phyloP scores from a whole-genome alignment of 1,140 invertebrate genomes.

The Penaeus vannamei region DNA sequence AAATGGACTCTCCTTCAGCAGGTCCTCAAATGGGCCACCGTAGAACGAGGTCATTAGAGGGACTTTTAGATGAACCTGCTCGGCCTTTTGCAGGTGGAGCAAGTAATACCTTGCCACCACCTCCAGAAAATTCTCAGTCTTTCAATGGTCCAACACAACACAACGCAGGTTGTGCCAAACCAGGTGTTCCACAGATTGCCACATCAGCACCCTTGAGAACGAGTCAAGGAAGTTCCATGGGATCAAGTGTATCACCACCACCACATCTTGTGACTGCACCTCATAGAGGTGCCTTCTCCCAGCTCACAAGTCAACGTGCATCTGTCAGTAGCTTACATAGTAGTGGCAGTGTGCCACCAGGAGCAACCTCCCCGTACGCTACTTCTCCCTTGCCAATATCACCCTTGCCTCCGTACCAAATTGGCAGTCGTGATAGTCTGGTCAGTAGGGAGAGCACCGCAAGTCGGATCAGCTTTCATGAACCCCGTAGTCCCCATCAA shows the following conservation, averaged over 20 bases:
- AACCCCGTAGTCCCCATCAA: conserved; percentile 36
- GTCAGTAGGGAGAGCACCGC: conserved; percentile 59
- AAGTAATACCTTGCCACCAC: conserved; percentile 27
- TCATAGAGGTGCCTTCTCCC: conserved; percentile 45
- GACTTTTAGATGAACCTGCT: conserved; percentile 76
- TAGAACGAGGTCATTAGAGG: conserved; percentile 77
- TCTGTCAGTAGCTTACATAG: conserved; percentile 60
- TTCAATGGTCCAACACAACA: conserved; percentile 8
- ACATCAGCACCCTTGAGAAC: conserved; percentile 35
- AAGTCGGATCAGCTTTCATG: conserved; percentile 52
- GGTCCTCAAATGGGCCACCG: conserved; percentile 64
- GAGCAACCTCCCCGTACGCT: conserved; percentile 50
- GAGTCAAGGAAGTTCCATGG: conserved; percentile 20
- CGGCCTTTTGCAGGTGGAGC: conserved; percentile 47
- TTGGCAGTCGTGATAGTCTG: conserved; percentile 50
- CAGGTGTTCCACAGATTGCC: conserved; percentile 22
- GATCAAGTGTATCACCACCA: conserved; percentile 31
- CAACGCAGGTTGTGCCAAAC: conserved; percentile 19
- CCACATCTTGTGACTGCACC: conserved; percentile 29
- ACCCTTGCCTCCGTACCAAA: conserved; percentile 44
- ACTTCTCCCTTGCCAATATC: conserved; percentile 48
- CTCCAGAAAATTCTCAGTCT: not conserved
- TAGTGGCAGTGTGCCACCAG: conserved; percentile 49
- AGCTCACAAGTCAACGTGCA: conserved; percentile 54
- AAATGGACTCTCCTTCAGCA: conserved; percentile 49